Evolutionary conservation across 2,888 invertebrate genomes (phyloP), one percentile per base, ranked within the genome.

Genomic region (Syrista parreyssii): DNA sequence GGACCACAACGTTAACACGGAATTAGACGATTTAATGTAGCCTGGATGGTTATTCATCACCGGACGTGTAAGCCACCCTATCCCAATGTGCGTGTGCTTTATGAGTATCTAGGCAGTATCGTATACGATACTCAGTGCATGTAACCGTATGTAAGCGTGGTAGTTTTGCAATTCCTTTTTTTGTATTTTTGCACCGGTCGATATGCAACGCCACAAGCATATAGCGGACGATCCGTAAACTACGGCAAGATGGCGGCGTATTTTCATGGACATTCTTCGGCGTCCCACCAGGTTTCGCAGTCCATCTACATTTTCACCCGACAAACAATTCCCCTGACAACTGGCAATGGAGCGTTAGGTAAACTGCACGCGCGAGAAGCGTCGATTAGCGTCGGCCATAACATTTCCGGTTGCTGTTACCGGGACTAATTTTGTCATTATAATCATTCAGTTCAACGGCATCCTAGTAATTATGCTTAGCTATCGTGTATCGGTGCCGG

Each of bases 131-230:
- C 55, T 23, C 23, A 9, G 55, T 55, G 23, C 23, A 55, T 23
- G 55, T 55, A 55, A 55, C 55, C 23, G 23, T 55, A 35, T 75
- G 77, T 79, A 71, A 69, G 69, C 68, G 34, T 72, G 76, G 69
- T 76, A 77, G 74, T 74, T 83, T 81, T 84, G 79, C 80, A 80
- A 81, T 82, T 80, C 76, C 78, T 79, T 82, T 81, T 81, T 81
- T 83, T 78, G 79, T 79, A 76, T 76, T 82, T 79, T 84, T 75
- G 79, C 79, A 77, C 35, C 79, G 79, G 82, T 82, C 81, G 80
- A 83, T 81, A 82, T 76, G 79, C 78, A 77, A 79, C 79, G 76
- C 76, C 72, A 68, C 75, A 31, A 73, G 73, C 71, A 33, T 23
- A 73, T 76, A 78, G 77, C 68, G 75, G 78, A 73, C 78, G 82